These are phyloP conservation scores for Agriopis aurantiaria DNA, from an alignment of 2,888 invertebrate species.

Conservation along the genomic window DNA sequence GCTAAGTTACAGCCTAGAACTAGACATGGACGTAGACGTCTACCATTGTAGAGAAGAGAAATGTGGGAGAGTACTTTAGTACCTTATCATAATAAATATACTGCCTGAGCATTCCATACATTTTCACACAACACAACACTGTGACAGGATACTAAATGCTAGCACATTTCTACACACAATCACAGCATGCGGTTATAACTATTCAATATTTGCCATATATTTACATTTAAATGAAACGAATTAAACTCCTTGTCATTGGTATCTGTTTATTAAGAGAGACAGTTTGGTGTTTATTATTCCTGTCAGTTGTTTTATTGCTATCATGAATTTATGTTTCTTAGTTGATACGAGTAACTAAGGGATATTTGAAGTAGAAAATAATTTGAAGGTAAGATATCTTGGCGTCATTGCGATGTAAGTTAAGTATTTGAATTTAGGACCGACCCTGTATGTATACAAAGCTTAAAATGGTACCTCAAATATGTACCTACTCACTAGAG, in stretches of 20 bases:
- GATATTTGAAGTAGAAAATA: background rate
- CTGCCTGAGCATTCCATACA: background rate
- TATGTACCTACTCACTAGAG: no score
- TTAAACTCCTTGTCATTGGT: conserved; percentile 40
- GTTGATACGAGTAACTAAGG: background rate
- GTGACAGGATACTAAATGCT: conserved; percentile 14
- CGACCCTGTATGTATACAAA: no score
- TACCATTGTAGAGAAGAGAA: conserved; percentile 11
- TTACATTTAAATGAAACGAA: conserved; percentile 52
- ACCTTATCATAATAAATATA: background rate
- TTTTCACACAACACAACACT: background rate
- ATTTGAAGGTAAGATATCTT: no score
- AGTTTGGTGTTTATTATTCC: conserved; percentile 29
- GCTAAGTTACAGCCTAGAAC: conserved; percentile 40
- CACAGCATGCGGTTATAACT: conserved; percentile 3
- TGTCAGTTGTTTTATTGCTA: conserved; percentile 31
- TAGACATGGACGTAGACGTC: conserved; percentile 18
- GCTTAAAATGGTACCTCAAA: no score
- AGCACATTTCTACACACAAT: background rate
- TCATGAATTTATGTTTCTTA: conserved; percentile 27
- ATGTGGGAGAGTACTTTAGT: conserved; percentile 1
- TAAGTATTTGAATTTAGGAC: no score
- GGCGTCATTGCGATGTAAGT: no score
- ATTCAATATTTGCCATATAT: conserved; percentile 38
- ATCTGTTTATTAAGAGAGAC: conserved; percentile 27